These are phyloP conservation scores for Petrosia ficiformis DNA, from an alignment of 37 sponge, comb jelly and placozoan species.

Conservation along the genomic window DNA sequence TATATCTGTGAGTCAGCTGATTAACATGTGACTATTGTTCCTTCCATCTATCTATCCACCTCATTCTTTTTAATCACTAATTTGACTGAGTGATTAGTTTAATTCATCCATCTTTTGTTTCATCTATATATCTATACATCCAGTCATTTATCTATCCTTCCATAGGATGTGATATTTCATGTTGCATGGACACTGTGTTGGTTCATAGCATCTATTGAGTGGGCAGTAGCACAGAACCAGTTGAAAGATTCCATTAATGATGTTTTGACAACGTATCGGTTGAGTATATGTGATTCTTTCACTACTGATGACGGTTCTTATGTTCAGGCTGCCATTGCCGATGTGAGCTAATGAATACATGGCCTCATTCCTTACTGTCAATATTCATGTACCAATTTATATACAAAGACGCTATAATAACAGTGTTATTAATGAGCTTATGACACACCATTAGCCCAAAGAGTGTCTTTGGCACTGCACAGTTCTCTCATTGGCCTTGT, in stretches of 20 bases:
- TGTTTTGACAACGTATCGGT: not conserved
- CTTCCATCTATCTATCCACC: not conserved
- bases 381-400: not conserved
- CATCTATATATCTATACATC: not conserved
- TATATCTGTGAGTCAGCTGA: slow-evolving; percentile 31
- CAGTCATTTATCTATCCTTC: not conserved
- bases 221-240: slow-evolving; percentile 43
- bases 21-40: not conserved
- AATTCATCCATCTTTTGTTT: not conserved
- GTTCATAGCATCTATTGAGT: slow-evolving; percentile 63
- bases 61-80: not conserved
- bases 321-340: slow-evolving; percentile 38
- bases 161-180: slow-evolving; percentile 58
- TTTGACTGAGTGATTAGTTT: too few relatives aligned
- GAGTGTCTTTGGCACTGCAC: too few relatives aligned
- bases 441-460: too few relatives aligned
- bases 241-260: slow-evolving; percentile 9
- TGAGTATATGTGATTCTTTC: not conserved
- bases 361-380: not conserved
- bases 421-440: not conserved
- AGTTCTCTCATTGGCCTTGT: too few relatives aligned
- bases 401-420: not conserved
- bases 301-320: not conserved
- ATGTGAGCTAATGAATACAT: slow-evolving; percentile 1
- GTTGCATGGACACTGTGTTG: slow-evolving; percentile 58